These are phyloP conservation scores for Vulpes vulpes DNA, from an alignment of 2,113 vertebrate genomes.

Conservation along the genomic window DNA sequence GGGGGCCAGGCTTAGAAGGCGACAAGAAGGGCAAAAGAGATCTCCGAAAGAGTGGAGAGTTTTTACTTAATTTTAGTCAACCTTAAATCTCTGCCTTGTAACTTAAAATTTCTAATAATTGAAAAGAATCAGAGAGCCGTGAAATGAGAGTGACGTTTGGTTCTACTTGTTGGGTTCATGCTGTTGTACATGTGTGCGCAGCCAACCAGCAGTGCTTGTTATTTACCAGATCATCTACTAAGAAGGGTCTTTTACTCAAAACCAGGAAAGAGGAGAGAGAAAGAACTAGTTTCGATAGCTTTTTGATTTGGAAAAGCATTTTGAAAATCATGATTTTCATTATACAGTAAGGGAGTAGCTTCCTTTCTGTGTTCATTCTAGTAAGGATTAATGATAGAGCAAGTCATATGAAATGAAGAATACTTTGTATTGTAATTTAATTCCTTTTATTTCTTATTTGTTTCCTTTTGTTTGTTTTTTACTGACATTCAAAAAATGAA, in stretches of 20 bases:
- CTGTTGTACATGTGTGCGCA: background rate
- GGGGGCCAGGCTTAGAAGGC: slow-evolving; percentile 72
- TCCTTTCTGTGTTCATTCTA: background rate
- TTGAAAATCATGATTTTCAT: background rate
- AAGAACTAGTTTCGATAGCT: background rate
- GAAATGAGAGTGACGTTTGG: too few relatives aligned
- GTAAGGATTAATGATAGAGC: background rate
- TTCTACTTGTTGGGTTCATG: too few relatives aligned
- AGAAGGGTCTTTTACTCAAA: background rate
- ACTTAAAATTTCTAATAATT: background rate
- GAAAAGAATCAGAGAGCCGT: background rate
- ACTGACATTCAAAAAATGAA: background rate
- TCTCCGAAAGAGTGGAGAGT: background rate
- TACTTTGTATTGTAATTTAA: background rate
- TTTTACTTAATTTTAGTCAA: background rate
- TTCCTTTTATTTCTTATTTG: background rate
- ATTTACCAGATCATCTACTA: too few relatives aligned
- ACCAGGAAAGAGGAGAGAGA: background rate
- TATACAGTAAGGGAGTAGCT: background rate
- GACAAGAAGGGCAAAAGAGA: slow-evolving; percentile 76
- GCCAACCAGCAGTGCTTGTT: background rate
- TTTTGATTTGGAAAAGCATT: background rate
- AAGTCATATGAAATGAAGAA: background rate
- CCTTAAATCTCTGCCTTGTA: background rate
- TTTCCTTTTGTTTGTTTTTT: background rate